Evolutionary conservation across 2,888 invertebrate genomes (phyloP).

Genomic region (Ashinkailepas kermadecensis): DNA sequence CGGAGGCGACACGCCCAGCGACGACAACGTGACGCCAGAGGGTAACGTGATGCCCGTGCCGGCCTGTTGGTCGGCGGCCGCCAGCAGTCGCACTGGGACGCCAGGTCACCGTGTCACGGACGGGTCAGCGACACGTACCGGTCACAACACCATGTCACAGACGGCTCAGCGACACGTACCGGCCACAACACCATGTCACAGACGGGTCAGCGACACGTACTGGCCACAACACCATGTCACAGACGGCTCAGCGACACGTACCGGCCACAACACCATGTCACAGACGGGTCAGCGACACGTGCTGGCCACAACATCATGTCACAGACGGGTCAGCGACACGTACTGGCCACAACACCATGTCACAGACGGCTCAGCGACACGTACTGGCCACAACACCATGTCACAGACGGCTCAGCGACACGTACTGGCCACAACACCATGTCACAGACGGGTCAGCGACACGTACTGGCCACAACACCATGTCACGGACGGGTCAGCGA

Average conservation of each 20-base stretch:
- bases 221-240: no score
- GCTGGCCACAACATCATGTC: not conserved
- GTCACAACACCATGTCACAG: not conserved
- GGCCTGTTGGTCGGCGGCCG: constrained; percentile 13
- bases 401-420: not conserved
- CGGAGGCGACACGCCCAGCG: not conserved
- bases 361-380: not conserved
- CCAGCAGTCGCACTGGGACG: constrained; percentile 12
- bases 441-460: not conserved
- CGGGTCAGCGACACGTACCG: not conserved
- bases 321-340: not conserved
- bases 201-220: not conserved
- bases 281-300: not conserved
- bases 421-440: not conserved
- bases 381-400: no score
- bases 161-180: not conserved
- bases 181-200: not conserved
- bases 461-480: not conserved
- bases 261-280: not conserved
- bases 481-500: not conserved
- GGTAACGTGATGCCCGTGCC: constrained; percentile 6
- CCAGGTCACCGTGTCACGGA: not conserved
- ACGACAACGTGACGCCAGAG: not conserved
- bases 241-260: not conserved
- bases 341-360: not conserved